phyloP scores from a whole-genome alignment of 2,888 invertebrate species.

The Celastrina argiolus region DNA sequence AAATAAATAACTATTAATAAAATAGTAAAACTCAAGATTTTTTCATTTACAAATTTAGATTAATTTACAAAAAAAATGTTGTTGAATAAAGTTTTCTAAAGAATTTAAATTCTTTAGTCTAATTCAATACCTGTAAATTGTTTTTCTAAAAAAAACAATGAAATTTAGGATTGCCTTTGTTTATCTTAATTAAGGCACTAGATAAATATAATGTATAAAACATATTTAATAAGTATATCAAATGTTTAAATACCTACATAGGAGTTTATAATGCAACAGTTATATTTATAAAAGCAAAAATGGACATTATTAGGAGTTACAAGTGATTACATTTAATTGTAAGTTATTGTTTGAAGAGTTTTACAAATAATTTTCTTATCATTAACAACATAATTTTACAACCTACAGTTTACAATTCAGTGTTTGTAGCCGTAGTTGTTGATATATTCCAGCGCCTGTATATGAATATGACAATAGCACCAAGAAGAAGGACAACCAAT shows the following conservation, averaged over 20 bases:
- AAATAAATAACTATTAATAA: constrained; percentile 12
- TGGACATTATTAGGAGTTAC: constrained; percentile 1
- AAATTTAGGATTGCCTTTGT: not conserved
- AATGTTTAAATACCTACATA: not conserved
- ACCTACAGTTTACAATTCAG: constrained; percentile 44
- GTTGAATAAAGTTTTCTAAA: not conserved
- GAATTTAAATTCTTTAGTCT: not conserved
- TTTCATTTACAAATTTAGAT: not conserved
- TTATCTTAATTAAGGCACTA: constrained; percentile 21
- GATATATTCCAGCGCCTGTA: constrained; percentile 64
- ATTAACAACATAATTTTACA: not conserved
- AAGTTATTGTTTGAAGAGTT: not conserved
- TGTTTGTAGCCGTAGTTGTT: constrained; percentile 43
- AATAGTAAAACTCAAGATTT: not conserved
- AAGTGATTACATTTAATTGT: constrained; percentile 3
- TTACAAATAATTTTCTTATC: not conserved
- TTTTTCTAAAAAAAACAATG: not conserved
- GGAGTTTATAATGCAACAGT: not conserved
- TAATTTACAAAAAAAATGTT: not conserved
- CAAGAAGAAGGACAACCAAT: constrained; percentile 61
- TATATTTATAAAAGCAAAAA: constrained; percentile 10
- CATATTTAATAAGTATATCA: constrained; percentile 6
- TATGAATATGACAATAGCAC: constrained; percentile 65
- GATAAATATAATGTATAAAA: constrained; percentile 13
- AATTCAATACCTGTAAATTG: not conserved